Evolutionary conservation across 1,140 invertebrate genomes (phyloP), one percentile per base, ranked within the genome.

Genomic region (Zaprionus nigranus): DNA sequence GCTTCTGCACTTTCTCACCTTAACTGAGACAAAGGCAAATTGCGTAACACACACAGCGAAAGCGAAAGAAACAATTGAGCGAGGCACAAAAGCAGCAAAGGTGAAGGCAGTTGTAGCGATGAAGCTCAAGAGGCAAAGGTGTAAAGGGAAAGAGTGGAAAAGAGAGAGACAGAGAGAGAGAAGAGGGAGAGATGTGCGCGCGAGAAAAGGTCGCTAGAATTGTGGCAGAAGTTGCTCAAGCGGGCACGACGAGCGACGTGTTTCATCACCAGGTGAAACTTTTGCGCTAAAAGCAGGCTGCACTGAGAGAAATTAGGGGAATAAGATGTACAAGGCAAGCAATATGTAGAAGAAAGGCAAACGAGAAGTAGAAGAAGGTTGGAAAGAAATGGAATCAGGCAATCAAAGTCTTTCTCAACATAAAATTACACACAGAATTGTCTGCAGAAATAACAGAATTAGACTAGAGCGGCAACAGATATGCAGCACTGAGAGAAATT

Each of bases 161-260:
- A 4, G 9, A 43, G 15, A 49, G 20, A 4, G 17, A n/a, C 12
- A 54, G 11, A 40, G 30, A 58, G 57, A 69, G 22, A 28, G 36
- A 28, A 61, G 75, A 66, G 46, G 28, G 36, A 28, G 6, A 34
- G 58, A 54, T 65, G 59, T 51, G 36, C 3, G 36, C 0, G 4
- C 4, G 17, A 49, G 24, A 57, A 68, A 51, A 30, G 22, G 38
- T 62, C 57, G 38, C 28, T 57, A 69, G 75, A 81, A 85, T 85
- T 84, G 82, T 81, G 81, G 82, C 79, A 56, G 75, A 49, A 78
- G 56, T 86, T 86, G 57, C 24, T 24, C 30, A 11, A 34, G 30
- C 30, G 9, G 30, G 9, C 46, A 28, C 46, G 56, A 9, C 40
- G 40, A 46, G 40, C 40, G n/a, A 46, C 24, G 53, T 34, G 46